phyloP scores from a whole-genome alignment of 1,140 invertebrate species.

The Polypedilum vanderplanki region DNA sequence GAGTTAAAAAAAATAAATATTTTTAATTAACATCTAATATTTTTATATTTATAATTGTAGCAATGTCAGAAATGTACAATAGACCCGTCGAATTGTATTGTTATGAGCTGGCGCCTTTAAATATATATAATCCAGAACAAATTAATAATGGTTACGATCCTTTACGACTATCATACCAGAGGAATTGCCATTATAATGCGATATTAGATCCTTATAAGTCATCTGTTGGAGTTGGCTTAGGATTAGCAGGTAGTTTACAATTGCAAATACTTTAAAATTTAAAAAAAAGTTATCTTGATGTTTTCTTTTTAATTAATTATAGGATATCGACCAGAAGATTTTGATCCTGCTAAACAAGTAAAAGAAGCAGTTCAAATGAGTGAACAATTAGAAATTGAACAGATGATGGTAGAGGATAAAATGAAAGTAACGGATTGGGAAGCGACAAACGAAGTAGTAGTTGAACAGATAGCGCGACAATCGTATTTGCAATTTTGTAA shows the following conservation, averaged over 20 bases:
- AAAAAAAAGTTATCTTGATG: too few relatives aligned
- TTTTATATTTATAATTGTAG: constrained; percentile 38
- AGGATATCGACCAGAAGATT: constrained; percentile 65
- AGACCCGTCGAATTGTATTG: constrained; percentile 89
- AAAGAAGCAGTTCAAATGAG: constrained; percentile 73
- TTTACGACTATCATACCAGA: constrained; percentile 83
- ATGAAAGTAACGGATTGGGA: constrained; percentile 88
- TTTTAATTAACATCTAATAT: not conserved
- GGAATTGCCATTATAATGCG: constrained; percentile 85
- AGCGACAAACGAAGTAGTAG: constrained; percentile 85
- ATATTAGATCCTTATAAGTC: constrained; percentile 83
- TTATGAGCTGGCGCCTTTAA: constrained; percentile 81
- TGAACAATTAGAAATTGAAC: constrained; percentile 80
- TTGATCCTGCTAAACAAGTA: constrained; percentile 62
- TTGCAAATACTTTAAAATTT: too few relatives aligned
- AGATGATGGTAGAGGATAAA: constrained; percentile 91
- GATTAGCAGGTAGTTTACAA: constrained; percentile 65
- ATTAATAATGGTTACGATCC: constrained; percentile 71
- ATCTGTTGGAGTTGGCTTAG: constrained; percentile 78
- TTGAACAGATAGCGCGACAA: constrained; percentile 83
- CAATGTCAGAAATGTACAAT: constrained; percentile 89
- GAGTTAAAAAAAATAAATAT: not conserved
- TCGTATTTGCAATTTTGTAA: constrained; percentile 83
- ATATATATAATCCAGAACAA: constrained; percentile 74
- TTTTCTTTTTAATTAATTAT: too few relatives aligned